Percentiles rank a stretch among this genome's conserved stretches.
phyloP scores from a whole-genome alignment of 1,140 invertebrate genomes.

The Bilobella aurantiaca region DNA sequence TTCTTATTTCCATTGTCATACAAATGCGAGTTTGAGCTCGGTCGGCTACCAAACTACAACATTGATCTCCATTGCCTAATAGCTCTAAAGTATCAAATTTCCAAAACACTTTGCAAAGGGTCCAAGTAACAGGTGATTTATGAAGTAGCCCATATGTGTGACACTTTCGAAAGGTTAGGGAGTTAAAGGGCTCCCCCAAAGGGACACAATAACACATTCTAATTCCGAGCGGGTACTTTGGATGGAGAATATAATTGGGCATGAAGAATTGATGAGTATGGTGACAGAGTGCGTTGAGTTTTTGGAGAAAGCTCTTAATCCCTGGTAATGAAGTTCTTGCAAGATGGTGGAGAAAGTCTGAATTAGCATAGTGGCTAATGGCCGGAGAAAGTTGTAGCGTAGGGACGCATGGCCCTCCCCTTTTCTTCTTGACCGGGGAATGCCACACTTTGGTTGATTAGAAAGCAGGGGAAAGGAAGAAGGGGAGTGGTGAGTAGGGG shows the following conservation, averaged over 20 bases:
- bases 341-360: background rate
- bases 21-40: background rate
- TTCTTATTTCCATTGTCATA: background rate
- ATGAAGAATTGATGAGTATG: background rate
- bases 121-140: conserved; percentile 17
- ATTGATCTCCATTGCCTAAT: background rate
- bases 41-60: background rate
- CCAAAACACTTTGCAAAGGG: too few relatives aligned
- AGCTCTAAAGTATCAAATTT: too few relatives aligned
- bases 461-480: conserved; percentile 27
- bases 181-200: background rate
- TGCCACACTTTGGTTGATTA: conserved; percentile 30
- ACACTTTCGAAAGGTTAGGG: background rate
- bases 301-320: too few relatives aligned
- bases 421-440: background rate
- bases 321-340: too few relatives aligned
- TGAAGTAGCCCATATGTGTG: background rate
- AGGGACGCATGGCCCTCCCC: background rate
- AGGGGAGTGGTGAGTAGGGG: too few relatives aligned
- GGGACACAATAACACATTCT: background rate
- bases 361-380: background rate
- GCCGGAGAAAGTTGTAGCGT: background rate
- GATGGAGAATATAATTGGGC: background rate
- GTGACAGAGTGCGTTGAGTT: background rate
- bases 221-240: background rate